Conservation (phyloP, 2,888 invertebrate species). For the Melanargia galathea region DNA sequence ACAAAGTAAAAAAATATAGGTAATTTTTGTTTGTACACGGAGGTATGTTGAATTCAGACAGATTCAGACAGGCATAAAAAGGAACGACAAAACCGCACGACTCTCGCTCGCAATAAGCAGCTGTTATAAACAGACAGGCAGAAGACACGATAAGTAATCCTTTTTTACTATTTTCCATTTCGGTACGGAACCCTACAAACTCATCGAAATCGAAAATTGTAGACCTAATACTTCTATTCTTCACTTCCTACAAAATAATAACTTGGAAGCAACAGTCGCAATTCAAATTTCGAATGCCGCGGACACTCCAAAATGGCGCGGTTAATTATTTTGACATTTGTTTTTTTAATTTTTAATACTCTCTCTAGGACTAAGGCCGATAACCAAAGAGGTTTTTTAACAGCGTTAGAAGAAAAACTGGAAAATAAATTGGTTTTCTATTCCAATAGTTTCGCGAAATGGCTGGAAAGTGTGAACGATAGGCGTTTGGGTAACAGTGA, state of each 20-base stretch:
- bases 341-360: conserved; percentile 41
- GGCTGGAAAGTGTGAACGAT: conserved; percentile 65
- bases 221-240: too few relatives aligned
- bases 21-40: too few relatives aligned
- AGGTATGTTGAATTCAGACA: too few relatives aligned
- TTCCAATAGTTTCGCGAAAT: conserved; percentile 46
- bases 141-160: background rate
- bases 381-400: conserved; percentile 37
- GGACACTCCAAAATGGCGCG: conserved; percentile 43
- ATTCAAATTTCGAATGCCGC: conserved; percentile 35
- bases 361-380: conserved; percentile 14
- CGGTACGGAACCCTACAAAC: background rate
- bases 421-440: conserved; percentile 53
- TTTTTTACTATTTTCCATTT: background rate
- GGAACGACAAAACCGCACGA: too few relatives aligned
- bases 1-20: too few relatives aligned
- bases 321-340: conserved; percentile 37
- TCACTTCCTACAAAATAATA: conserved; percentile 29
- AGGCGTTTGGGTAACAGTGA: conserved; percentile 56
- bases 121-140: background rate
- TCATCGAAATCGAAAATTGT: conserved; percentile 12
- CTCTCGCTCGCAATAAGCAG: too few relatives aligned
- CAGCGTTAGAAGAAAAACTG: conserved; percentile 51
- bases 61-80: too few relatives aligned
- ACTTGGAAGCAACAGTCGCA: conserved; percentile 24